Evolutionary conservation across 2,797 vertebrate species (phyloP), one percentile per base, ranked within the genome.

Genomic region (Ctenochaetus hawaiiensis): DNA sequence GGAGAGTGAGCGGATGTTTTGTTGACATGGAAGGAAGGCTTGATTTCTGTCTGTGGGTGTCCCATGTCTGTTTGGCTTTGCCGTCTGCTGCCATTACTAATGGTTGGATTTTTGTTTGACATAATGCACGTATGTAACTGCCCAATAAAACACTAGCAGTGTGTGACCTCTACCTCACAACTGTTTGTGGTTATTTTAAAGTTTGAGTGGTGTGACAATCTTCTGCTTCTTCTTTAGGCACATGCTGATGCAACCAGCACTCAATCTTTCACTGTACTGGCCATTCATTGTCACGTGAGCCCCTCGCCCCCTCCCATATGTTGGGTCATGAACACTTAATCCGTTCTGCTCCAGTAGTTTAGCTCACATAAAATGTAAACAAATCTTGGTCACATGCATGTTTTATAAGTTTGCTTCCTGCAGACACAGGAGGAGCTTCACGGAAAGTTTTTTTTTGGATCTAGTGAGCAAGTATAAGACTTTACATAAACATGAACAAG

Each of bases 71-170:
- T 84, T 68, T 72, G 75, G 70, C 86, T 83, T 54, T 87, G 78
- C 72, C 13, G 26, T 84, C 77, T 72, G 81, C 84, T 90, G 87
- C 82, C 86, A 84, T 87, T 77, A 85, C 54, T 72, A 78, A 85
- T 69, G 80, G 88, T 90, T 85, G 81, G 88, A 81, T 82, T 72
- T 88, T 34, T 70, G 69, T 93, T 87, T 91, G 90, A 86, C 83
- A 82, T 71, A 65, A 80, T 88, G 90, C 91, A 89, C 88, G 72
- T 92, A 75, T 94, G 61, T 92, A 93, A 92, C 81, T 93, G 87
- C 80, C 93, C 93, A 96, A 96, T 96, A 95, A 95, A 92, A 90
- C 92, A 91, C 90, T 93, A 85, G 91, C 90, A 87, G 77, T 82
- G 91, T 93, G 93, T 95, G 93, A 91, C 84, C 89, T 85, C 87